These are phyloP conservation scores for Ursus arctos DNA, from an alignment of 2,113 vertebrate species.

Conservation along the genomic window DNA sequence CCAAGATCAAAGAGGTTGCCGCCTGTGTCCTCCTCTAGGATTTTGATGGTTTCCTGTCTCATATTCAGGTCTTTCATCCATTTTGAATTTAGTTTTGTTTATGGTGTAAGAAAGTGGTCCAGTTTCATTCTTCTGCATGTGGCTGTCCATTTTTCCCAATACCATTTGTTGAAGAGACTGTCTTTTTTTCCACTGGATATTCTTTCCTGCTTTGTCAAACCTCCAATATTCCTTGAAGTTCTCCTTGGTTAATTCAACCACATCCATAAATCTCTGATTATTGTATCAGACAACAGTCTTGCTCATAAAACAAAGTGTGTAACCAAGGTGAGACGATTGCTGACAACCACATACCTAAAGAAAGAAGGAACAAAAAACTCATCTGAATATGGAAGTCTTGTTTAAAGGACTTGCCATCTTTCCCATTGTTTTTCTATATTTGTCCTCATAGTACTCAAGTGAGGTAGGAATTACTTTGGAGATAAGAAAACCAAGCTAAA, in stretches of 20 bases:
- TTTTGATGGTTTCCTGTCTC: background rate
- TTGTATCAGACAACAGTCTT: background rate
- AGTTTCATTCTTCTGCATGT: background rate
- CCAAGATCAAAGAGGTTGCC: background rate
- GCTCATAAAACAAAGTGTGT: background rate
- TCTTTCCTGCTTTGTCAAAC: background rate
- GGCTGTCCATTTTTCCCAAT: background rate
- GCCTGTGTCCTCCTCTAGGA: background rate
- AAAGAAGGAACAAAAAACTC: background rate
- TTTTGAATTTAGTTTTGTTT: background rate
- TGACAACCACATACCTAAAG: background rate
- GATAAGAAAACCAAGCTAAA: conserved; percentile 25
- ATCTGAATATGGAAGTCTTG: background rate
- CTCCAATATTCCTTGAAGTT: background rate
- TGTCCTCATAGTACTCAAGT: background rate
- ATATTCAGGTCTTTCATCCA: background rate
- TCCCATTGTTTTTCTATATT: background rate
- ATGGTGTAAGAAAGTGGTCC: background rate
- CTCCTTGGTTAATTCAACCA: background rate
- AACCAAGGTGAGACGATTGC: background rate
- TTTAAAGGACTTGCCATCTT: background rate
- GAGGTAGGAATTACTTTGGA: background rate
- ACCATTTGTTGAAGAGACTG: background rate
- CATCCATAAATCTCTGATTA: background rate
- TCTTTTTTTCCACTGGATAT: background rate